These are phyloP conservation scores for Caenorhabditis wallacei DNA, from an alignment of 2,888 invertebrate genomes.

Conservation along the genomic window DNA sequence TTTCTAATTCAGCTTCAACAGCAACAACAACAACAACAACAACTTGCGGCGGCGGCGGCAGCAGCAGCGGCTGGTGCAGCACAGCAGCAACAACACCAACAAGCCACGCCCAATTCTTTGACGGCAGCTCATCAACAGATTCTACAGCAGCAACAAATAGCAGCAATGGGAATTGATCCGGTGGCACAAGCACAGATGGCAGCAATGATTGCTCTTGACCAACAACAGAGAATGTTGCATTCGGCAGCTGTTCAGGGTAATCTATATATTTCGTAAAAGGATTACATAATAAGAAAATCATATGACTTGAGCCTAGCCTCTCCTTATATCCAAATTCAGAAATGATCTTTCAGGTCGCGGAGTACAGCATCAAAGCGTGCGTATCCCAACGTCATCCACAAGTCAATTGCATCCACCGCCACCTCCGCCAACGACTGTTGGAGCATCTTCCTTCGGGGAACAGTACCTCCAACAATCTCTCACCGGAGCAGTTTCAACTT, in stretches of 20 bases:
- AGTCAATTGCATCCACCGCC: not conserved
- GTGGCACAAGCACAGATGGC: slow-evolving; percentile 41
- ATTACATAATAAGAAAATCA: not conserved
- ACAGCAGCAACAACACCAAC: slow-evolving; percentile 25
- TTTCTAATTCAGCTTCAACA: slow-evolving; percentile 30
- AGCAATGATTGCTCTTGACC: slow-evolving; percentile 20
- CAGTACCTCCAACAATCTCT: slow-evolving; percentile 49
- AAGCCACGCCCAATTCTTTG: not conserved
- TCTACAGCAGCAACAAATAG: slow-evolving; percentile 20
- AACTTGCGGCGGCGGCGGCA: slow-evolving; percentile 8
- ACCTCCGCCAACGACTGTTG: slow-evolving; percentile 7
- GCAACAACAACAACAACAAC: slow-evolving; percentile 50
- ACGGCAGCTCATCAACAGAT: slow-evolving; percentile 12
- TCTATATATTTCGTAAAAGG: too few species aligned
- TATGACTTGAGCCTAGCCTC: not conserved
- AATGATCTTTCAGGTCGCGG: slow-evolving; percentile 16
- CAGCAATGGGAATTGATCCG: slow-evolving; percentile 39
- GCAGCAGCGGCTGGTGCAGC: not conserved
- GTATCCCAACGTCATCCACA: slow-evolving; percentile 32
- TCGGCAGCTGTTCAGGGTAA: slow-evolving; percentile 46
- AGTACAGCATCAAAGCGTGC: not conserved
- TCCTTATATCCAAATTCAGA: not conserved
- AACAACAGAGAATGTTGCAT: slow-evolving; percentile 42
- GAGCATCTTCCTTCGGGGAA: slow-evolving; percentile 31
- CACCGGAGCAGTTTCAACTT: slow-evolving; percentile 9